Percentiles rank a stretch among this genome's conserved stretches.
These are phyloP conservation scores for Cathartes aura DNA, from an alignment of 2,113 vertebrate species.

Conservation along the genomic window DNA sequence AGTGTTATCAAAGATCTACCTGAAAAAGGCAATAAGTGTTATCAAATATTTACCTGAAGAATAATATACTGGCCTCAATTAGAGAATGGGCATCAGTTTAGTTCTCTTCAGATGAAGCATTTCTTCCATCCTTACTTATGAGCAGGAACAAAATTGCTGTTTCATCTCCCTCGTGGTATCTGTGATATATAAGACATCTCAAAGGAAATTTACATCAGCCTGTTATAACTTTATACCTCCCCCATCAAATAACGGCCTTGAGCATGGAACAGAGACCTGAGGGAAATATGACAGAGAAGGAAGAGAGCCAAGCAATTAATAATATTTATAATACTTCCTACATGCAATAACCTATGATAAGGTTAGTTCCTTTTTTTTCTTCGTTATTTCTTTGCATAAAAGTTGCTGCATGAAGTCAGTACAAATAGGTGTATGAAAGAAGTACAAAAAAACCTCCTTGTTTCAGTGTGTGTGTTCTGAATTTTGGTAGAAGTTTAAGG, in stretches of 20 bases:
- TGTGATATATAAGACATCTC: constrained; percentile 61
- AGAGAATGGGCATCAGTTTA: background rate
- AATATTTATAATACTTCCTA: constrained; percentile 65
- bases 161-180: constrained; percentile 34
- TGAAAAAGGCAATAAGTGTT: constrained; percentile 18
- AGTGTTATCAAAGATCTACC: background rate
- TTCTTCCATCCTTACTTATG: constrained; percentile 13
- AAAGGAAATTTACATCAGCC: constrained; percentile 69
- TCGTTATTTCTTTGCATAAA: background rate
- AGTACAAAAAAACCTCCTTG: background rate
- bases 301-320: constrained; percentile 66
- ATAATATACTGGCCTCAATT: constrained; percentile 1
- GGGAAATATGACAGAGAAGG: constrained; percentile 61
- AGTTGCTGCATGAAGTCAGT: background rate
- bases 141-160: constrained; percentile 45
- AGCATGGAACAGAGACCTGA: constrained; percentile 55
- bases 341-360: constrained; percentile 27
- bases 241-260: constrained; percentile 61
- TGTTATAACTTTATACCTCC: constrained; percentile 61
- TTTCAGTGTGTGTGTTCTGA: background rate
- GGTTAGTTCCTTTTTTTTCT: background rate
- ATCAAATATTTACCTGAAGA: constrained; percentile 28
- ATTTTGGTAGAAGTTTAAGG: background rate
- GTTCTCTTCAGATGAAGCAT: background rate
- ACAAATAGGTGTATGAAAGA: background rate